Percentiles rank a stretch among this genome's conserved stretches.
These are phyloP conservation scores for Aleadryas rufinucha DNA, from an alignment of 2,113 vertebrate species.

Conservation along the genomic window DNA sequence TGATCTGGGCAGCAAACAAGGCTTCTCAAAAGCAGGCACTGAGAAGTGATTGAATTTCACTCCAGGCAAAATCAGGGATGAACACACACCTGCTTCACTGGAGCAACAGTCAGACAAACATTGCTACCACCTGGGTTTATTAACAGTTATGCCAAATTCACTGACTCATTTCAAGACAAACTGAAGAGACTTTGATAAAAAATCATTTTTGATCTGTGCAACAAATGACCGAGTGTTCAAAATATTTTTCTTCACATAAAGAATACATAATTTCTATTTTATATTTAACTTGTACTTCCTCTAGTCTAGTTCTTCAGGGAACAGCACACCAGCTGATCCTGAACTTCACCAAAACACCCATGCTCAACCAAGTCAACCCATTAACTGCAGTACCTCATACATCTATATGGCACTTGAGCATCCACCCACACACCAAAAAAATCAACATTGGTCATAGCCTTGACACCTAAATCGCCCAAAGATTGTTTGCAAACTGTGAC, in stretches of 20 bases:
- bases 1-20: background rate
- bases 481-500: background rate
- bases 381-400: background rate
- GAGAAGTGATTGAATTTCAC: background rate
- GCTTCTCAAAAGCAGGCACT: background rate
- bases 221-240: background rate
- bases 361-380: background rate
- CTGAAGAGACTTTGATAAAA: background rate
- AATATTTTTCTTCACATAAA: background rate
- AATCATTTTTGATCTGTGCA: background rate
- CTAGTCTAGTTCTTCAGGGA: background rate
- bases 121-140: background rate
- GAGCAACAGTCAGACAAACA: background rate
- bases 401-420: background rate
- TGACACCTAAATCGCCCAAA: background rate
- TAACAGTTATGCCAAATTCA: background rate
- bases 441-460: background rate
- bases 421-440: background rate
- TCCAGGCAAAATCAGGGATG: background rate
- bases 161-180: background rate
- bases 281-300: background rate
- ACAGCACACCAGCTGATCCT: background rate
- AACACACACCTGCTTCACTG: background rate
- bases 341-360: background rate
- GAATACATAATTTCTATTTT: background rate